Percentiles rank a stretch among this genome's conserved stretches.
Evolutionary conservation across 2,888 invertebrate species (phyloP).

Genomic region (Holacanthella duospinosa): DNA sequence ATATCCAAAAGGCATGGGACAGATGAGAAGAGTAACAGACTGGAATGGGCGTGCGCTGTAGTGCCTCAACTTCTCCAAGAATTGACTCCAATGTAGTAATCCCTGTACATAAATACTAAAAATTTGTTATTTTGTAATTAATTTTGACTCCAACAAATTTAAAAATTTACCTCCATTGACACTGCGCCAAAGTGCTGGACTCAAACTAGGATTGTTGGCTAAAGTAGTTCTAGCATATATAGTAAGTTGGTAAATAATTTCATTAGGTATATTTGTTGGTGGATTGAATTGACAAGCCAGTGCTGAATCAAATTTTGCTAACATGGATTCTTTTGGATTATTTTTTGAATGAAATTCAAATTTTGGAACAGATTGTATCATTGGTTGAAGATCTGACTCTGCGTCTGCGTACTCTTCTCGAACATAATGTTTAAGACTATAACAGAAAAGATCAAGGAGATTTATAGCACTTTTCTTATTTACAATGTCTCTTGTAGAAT

Average conservation of each 20-base stretch:
- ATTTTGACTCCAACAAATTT: too few relatives aligned
- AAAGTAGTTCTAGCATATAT: neutral
- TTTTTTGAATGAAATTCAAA: neutral
- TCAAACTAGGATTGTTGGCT: too few relatives aligned
- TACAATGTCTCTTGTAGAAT: neutral
- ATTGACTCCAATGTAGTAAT: neutral
- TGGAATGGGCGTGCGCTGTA: neutral
- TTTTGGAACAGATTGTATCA: neutral
- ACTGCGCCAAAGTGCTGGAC: too few relatives aligned
- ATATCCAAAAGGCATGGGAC: neutral
- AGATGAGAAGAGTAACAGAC: neutral
- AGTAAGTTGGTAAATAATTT: neutral
- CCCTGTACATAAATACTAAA: too few relatives aligned
- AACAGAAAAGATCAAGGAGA: neutral
- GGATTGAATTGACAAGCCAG: neutral
- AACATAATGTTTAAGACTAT: neutral
- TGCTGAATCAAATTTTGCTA: neutral
- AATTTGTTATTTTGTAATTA: too few relatives aligned
- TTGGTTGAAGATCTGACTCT: neutral
- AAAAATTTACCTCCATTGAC: too few relatives aligned
- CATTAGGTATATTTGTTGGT: neutral
- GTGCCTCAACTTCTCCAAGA: neutral
- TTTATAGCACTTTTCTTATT: neutral
- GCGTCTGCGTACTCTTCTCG: neutral
- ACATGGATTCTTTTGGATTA: neutral